Evolutionary conservation across 2,888 invertebrate species (phyloP).

Genomic region (Fissipunctia ypsillon): DNA sequence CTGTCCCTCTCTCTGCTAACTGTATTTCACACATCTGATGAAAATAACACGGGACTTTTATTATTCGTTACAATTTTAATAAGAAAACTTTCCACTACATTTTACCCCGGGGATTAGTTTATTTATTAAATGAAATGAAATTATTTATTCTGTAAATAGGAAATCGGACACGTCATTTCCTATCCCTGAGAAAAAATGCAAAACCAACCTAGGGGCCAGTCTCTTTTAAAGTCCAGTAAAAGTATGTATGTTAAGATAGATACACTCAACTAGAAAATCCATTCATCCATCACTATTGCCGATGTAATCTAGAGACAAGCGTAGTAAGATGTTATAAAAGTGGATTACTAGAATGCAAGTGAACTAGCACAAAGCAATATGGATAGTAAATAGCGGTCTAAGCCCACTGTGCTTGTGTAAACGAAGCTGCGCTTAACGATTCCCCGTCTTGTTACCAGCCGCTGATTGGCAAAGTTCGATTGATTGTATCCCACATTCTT

Average conservation of each 20-base stretch:
- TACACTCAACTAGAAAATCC: neutral
- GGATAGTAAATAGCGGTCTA: constrained; percentile 48
- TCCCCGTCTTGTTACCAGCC: constrained; percentile 66
- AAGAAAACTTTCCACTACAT: neutral
- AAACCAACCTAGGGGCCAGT: too few relatives aligned
- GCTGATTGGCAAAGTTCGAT: constrained; percentile 76
- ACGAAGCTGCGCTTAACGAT: constrained; percentile 68
- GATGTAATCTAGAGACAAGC: neutral
- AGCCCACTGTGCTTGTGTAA: constrained; percentile 53
- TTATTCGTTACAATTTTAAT: neutral
- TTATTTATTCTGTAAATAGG: too few relatives aligned
- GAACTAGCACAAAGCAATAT: constrained; percentile 45
- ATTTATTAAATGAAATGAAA: neutral
- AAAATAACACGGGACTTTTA: constrained; percentile 3
- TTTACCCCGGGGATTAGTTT: neutral
- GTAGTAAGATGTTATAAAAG: constrained; percentile 6
- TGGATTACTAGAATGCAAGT: constrained; percentile 21
- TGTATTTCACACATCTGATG: constrained; percentile 25
- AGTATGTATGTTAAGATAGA: neutral
- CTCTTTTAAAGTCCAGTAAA: neutral
- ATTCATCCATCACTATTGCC: neutral
- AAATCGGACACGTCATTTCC: too few relatives aligned
- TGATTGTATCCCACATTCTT: constrained; percentile 65
- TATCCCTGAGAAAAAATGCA: too few relatives aligned
- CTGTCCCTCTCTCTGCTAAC: constrained; percentile 23